phyloP scores from a whole-genome alignment of 2,113 vertebrate species.

The Anoura caudifer region DNA sequence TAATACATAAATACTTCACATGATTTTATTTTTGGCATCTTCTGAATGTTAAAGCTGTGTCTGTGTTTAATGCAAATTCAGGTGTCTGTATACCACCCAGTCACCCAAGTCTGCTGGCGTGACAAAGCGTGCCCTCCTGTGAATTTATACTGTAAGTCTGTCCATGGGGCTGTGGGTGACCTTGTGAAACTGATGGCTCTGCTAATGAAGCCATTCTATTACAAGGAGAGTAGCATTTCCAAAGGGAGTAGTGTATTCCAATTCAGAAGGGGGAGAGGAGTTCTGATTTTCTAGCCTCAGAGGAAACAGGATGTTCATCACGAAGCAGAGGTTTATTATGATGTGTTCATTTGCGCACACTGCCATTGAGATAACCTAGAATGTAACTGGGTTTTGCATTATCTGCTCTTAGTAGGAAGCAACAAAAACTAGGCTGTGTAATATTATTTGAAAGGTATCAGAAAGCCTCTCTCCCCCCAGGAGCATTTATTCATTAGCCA shows the following conservation, averaged over 20 bases:
- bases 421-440: background rate
- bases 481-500: background rate
- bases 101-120: background rate
- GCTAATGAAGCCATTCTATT: background rate
- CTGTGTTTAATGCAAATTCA: background rate
- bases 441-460: background rate
- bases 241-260: background rate
- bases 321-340: background rate
- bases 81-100: background rate
- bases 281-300: background rate
- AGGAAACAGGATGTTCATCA: background rate
- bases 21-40: background rate
- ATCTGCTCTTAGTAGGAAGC: background rate
- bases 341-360: background rate
- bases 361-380: background rate
- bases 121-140: background rate
- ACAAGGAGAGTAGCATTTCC: background rate
- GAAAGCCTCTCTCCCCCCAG: background rate
- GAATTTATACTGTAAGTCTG: background rate
- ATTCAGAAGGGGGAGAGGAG: background rate
- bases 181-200: background rate
- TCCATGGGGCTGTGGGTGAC: background rate
- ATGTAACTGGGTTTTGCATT: background rate
- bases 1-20: background rate
- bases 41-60: background rate